Base-by-base conservation (phyloP, 2,113 vertebrate species). In the Indicator maculatus region DNA sequence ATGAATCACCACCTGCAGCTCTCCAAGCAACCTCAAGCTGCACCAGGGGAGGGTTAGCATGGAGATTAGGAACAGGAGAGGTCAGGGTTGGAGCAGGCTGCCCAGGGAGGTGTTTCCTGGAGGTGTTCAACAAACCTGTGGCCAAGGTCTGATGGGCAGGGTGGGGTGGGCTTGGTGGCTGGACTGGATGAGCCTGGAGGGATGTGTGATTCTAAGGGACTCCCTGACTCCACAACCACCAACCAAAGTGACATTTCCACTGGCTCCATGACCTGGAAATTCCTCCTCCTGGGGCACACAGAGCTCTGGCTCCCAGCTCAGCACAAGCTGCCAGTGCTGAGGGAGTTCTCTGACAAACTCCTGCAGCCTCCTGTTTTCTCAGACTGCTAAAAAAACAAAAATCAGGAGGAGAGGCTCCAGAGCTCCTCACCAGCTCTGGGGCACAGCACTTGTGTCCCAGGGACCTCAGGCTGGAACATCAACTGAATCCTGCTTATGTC, bases 1-100 rank as follows among this genome's bases (percentile, higher is more conserved):
- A 73, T 64, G 88, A 89, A 92, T 83, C 95, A 90, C 93, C 72
- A 28, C 14, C 21, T 53, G 8, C 71, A 5, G 75, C 55, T 28
- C 52, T 47, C 56, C 47, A 4, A 39, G 87, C 11, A n/a, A 30
- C 47, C 47, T 21, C 47, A 20, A 50, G 47, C 9, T 23, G 47
- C 21, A 21, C 47, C 47, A 50, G 21, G 47, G 20, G 4, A 50
- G 47, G 47, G 47, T 21, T 21, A 50, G 47, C 20, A 11, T 50
- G 47, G 47, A 11, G 19, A 47, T 47, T 19, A 47, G 47, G 47
- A 47, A 47, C 47, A 47, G 20, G 47, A 47, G 47, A 4, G 18
- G 47, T 20, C 47, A 47, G 19, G 47, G 20, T 20, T 47, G 47
- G 47, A 19, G 20, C 19, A 47, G 47, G 47, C 47, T 47, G 47